Percentiles rank a stretch among this genome's conserved stretches.
These are phyloP conservation scores for Strix aluco DNA, from an alignment of 2,113 vertebrate genomes.

Conservation along the genomic window DNA sequence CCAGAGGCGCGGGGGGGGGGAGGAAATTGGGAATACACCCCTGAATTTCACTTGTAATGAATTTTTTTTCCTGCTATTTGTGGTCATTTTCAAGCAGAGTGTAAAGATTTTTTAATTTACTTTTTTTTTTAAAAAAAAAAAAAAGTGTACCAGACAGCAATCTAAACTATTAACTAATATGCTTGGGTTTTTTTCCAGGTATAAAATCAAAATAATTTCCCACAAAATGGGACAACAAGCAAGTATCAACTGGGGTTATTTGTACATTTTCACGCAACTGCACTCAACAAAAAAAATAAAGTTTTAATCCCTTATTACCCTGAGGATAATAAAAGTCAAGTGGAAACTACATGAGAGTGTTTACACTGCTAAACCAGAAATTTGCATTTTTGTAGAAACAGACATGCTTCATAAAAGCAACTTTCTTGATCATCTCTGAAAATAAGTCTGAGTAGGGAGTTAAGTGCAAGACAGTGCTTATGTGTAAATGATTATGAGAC, in stretches of 20 bases:
- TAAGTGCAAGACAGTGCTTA: background rate
- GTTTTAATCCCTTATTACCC: background rate
- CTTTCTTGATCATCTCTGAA: background rate
- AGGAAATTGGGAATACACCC: background rate
- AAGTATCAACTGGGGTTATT: background rate
- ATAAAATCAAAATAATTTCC: background rate
- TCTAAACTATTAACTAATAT: background rate
- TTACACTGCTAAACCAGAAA: background rate
- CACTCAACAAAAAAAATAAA: background rate
- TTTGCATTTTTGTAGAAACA: background rate
- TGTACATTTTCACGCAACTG: background rate
- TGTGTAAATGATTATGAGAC: background rate
- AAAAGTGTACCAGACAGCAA: background rate
- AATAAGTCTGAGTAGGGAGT: background rate
- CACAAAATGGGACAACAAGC: background rate
- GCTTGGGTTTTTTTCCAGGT: rapidly evolving
- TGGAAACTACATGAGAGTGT: background rate
- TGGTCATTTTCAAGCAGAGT: background rate
- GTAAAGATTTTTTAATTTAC: background rate
- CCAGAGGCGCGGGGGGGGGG: no score
- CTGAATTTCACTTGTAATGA: background rate
- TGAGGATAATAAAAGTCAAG: background rate
- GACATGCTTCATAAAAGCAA: background rate
- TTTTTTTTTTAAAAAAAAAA: background rate
- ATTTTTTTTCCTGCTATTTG: background rate